Percentiles rank a stretch among this genome's conserved stretches.
These are phyloP conservation scores for Melanotaenia trifasciata DNA, from an alignment of 2,797 vertebrate species.

Conservation along the genomic window DNA sequence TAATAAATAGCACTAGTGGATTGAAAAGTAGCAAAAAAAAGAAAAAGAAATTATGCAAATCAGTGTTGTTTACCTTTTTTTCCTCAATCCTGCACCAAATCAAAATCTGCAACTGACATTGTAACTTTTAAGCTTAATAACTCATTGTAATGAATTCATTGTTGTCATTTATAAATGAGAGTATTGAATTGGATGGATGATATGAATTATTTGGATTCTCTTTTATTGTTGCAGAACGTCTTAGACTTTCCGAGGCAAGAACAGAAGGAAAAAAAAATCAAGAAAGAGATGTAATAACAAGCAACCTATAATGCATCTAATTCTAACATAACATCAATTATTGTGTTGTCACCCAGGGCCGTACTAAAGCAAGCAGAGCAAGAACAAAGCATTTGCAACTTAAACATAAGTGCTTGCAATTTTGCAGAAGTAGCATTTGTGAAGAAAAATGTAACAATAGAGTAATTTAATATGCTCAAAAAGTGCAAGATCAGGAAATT, in stretches of 20 bases:
- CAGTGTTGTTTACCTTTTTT: not conserved
- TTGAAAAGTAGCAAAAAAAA: slow-evolving; percentile 1
- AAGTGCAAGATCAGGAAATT: slow-evolving; percentile 56
- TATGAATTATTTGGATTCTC: slow-evolving; percentile 21
- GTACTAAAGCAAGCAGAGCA: slow-evolving; percentile 33
- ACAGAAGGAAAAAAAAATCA: slow-evolving; percentile 15
- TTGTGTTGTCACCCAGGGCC: slow-evolving; percentile 45
- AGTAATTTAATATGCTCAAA: slow-evolving; percentile 47
- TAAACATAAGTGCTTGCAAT: slow-evolving; percentile 38
- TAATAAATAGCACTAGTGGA: not conserved
- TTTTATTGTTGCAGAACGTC: slow-evolving; percentile 12
- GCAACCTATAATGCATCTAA: slow-evolving; percentile 33
- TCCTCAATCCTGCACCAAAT: not conserved
- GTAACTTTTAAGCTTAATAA: slow-evolving; percentile 6
- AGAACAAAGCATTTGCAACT: slow-evolving; percentile 19
- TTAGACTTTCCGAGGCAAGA: slow-evolving; percentile 22
- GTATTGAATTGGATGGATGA: not conserved
- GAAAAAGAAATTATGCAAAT: not conserved
- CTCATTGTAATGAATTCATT: not conserved
- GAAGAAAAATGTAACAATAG: slow-evolving; percentile 48
- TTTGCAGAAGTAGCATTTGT: slow-evolving; percentile 57
- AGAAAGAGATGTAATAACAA: slow-evolving; percentile 38
- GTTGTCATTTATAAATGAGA: not conserved
- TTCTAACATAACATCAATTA: slow-evolving; percentile 43
- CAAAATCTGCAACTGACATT: not conserved